phyloP scores from a whole-genome alignment of 64 coral and sea anemone species.

The Stichodactyla mertensii region DNA sequence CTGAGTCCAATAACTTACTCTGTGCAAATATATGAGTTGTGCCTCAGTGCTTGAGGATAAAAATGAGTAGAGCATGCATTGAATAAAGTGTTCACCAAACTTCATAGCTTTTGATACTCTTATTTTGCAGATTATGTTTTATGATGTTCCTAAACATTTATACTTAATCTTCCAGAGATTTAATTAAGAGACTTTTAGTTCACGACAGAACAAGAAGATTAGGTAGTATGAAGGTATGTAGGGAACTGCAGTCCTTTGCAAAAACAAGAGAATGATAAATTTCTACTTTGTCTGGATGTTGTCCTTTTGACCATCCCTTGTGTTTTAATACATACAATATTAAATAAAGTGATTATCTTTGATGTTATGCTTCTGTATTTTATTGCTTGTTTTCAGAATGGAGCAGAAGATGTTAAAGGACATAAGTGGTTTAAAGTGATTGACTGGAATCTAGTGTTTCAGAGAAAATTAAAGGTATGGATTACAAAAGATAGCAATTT shows the following conservation, averaged over 20 bases:
- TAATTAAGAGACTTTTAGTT: constrained; percentile 96
- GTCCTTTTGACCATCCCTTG: no score
- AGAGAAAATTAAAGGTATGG: constrained; percentile 92
- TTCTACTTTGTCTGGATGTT: no score
- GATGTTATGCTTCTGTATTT: no score
- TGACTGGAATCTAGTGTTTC: constrained; percentile 97
- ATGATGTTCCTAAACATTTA: neutral
- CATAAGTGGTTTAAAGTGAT: constrained; percentile 99
- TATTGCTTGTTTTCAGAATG: constrained; percentile 65
- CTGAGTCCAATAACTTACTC: no score
- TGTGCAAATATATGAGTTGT: no score
- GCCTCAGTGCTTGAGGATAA: no score
- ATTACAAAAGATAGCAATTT: neutral
- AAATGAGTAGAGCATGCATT: no score
- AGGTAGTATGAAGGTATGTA: constrained; percentile 93
- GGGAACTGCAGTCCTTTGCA: neutral
- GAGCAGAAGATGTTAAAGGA: constrained; percentile 92
- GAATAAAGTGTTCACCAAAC: no score
- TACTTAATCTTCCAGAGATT: constrained; percentile 57
- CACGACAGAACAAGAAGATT: constrained; percentile 94
- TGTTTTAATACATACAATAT: no score
- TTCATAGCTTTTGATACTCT: no score
- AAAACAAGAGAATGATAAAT: no score
- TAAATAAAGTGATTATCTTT: neutral
- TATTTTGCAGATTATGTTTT: neutral